Percentiles rank a stretch among this genome's conserved stretches.
Conservation (phyloP, 2,113 vertebrate genomes). For the Coracopsis vasa region DNA sequence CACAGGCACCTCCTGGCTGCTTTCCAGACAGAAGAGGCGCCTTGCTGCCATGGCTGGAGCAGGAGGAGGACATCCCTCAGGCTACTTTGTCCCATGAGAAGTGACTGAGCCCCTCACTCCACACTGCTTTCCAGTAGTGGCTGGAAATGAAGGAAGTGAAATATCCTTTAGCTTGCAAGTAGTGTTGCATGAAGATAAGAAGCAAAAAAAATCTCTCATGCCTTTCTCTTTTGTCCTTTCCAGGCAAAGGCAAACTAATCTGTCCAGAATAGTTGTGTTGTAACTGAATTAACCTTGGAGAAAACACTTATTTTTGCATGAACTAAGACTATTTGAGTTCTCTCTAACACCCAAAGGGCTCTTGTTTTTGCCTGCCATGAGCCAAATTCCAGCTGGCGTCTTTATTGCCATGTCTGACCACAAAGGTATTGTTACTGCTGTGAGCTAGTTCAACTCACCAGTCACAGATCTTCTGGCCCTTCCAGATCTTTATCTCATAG, state of each 20-base stretch:
- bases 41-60: not conserved
- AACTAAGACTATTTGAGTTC: not conserved
- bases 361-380: not conserved
- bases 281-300: not conserved
- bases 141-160: not conserved
- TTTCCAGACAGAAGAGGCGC: not conserved
- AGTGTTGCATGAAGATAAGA: not conserved
- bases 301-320: not conserved
- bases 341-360: not conserved
- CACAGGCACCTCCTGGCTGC: not conserved
- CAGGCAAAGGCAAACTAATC: not conserved
- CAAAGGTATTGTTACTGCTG: not conserved
- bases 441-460: not conserved
- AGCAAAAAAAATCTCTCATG: accelerated
- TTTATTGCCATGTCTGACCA: not conserved
- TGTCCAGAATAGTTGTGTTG: not conserved
- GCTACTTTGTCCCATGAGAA: not conserved
- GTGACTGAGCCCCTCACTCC: not conserved
- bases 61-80: not conserved
- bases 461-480: not conserved
- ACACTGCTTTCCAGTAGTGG: accelerated
- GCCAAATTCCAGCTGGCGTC: not conserved
- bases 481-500: not conserved
- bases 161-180: not conserved
- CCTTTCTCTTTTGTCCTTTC: not conserved